These are phyloP conservation scores for Zoanthus solanderi DNA, from an alignment of 92 coral and sea anemone species.

Conservation along the genomic window DNA sequence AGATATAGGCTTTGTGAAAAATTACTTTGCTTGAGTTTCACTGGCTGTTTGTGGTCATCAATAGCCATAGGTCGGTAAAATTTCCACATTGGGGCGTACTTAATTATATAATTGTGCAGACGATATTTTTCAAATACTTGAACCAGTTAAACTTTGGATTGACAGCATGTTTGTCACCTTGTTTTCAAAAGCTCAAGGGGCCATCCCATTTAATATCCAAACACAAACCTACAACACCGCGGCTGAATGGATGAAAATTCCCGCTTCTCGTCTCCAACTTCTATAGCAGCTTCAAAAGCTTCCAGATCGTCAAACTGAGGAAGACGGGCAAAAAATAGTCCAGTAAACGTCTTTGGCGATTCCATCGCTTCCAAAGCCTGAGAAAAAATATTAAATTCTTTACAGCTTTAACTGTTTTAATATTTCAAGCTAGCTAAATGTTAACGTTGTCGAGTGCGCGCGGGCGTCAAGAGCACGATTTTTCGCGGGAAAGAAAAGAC, in stretches of 20 bases:
- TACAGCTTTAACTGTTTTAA: neutral
- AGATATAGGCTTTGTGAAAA: too few relatives aligned
- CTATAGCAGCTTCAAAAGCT: conserved; percentile 68
- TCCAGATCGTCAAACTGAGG: conserved; percentile 79
- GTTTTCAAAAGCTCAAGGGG: too few relatives aligned
- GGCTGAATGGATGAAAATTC: conserved; percentile 74
- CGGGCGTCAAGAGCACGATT: neutral
- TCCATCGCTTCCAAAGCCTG: conserved; percentile 1
- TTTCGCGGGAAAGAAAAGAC: conserved; percentile 7
- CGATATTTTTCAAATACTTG: too few relatives aligned
- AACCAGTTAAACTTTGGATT: too few relatives aligned
- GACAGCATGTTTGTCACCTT: too few relatives aligned
- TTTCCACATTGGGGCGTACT: too few relatives aligned
- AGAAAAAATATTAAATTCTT: neutral
- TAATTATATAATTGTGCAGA: too few relatives aligned
- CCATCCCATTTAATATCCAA: too few relatives aligned
- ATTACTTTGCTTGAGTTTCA: too few relatives aligned
- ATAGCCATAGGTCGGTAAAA: too few relatives aligned
- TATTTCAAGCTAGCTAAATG: neutral
- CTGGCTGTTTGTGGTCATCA: too few relatives aligned
- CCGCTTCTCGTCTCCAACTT: conserved; percentile 7
- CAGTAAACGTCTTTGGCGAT: conserved; percentile 51
- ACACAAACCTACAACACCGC: conserved; percentile 75
- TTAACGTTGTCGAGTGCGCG: neutral
- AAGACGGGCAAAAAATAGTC: conserved; percentile 83